Evolutionary conservation across 2,113 vertebrate species (phyloP).

Genomic region (Antennarius striatus): DNA sequence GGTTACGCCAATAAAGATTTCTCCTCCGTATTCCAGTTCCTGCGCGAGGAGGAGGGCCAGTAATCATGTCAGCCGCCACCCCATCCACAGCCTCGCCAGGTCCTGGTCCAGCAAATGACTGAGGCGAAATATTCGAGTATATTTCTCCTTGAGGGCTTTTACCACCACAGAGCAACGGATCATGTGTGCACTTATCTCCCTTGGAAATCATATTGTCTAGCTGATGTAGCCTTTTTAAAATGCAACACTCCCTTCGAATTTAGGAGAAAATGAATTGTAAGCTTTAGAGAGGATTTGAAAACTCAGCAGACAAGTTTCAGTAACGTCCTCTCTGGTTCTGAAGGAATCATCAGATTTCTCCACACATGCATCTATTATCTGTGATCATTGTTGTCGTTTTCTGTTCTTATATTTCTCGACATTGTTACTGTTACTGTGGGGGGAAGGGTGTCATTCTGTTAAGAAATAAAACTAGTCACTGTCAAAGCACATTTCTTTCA

Average conservation of each 20-base stretch:
- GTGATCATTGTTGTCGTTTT: constrained; percentile 34
- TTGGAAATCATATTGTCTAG: constrained; percentile 57
- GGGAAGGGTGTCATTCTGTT: constrained; percentile 34
- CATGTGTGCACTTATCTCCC: constrained; percentile 46
- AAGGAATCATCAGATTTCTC: not conserved
- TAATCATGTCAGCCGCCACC: constrained; percentile 64
- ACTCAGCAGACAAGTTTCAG: too few relatives aligned
- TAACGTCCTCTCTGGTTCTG: too few relatives aligned
- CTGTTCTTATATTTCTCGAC: constrained; percentile 34
- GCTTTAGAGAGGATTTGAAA: not conserved
- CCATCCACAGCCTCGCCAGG: constrained; percentile 58
- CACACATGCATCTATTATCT: not conserved
- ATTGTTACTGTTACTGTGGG: constrained; percentile 56
- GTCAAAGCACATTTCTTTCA: not conserved
- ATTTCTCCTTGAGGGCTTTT: constrained; percentile 18
- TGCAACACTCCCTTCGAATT: constrained; percentile 57
- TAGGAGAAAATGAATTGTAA: constrained; percentile 23
- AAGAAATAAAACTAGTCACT: constrained; percentile 61
- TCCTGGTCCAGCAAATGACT: constrained; percentile 51
- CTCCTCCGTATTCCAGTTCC: constrained; percentile 97
- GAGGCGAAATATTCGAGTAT: constrained; percentile 31
- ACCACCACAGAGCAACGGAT: constrained; percentile 23
- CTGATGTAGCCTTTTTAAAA: constrained; percentile 48
- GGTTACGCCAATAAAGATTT: constrained; percentile 97
- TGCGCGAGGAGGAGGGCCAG: constrained; percentile 92